Evolutionary conservation across 2,888 invertebrate species (phyloP).

Genomic region (Idaea straminata): DNA sequence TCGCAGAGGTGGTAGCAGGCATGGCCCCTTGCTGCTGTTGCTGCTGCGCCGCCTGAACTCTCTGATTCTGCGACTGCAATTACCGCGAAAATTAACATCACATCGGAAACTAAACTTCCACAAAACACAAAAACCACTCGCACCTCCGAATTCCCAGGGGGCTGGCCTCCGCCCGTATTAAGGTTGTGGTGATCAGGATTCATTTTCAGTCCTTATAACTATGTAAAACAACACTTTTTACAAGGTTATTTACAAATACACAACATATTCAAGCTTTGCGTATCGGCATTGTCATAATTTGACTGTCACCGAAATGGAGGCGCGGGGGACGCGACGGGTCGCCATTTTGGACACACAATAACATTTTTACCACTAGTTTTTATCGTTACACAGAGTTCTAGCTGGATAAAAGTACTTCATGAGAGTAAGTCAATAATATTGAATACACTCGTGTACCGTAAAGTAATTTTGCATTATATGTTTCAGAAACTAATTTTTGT

Average conservation of each 20-base stretch:
- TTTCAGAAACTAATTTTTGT: conserved; percentile 19
- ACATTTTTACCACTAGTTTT: conserved; percentile 54
- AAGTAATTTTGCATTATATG: not conserved
- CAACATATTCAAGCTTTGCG: conserved; percentile 69
- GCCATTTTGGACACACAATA: conserved; percentile 82
- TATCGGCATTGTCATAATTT: conserved; percentile 78
- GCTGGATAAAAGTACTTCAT: conserved; percentile 11
- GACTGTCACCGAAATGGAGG: conserved; percentile 83
- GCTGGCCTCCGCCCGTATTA: conserved; percentile 81
- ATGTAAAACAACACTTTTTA: conserved; percentile 42
- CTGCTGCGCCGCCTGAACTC: conserved; percentile 58
- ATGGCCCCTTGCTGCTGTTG: conserved; percentile 64
- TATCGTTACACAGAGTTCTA: conserved; percentile 15
- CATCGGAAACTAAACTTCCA: conserved; percentile 34
- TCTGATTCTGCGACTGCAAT: conserved; percentile 66
- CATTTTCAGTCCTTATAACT: conserved; percentile 62
- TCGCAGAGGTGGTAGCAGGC: conserved; percentile 80
- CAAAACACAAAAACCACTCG: conserved; percentile 45
- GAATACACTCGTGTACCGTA: conserved; percentile 16
- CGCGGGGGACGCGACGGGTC: conserved; percentile 85
- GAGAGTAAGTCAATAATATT: conserved; percentile 14
- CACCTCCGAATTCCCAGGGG: conserved; percentile 80
- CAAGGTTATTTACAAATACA: conserved; percentile 62
- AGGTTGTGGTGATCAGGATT: conserved; percentile 77
- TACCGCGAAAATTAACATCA: conserved; percentile 43